phyloP scores from a whole-genome alignment of 1,140 invertebrate genomes.

The Drosophila sproati region DNA sequence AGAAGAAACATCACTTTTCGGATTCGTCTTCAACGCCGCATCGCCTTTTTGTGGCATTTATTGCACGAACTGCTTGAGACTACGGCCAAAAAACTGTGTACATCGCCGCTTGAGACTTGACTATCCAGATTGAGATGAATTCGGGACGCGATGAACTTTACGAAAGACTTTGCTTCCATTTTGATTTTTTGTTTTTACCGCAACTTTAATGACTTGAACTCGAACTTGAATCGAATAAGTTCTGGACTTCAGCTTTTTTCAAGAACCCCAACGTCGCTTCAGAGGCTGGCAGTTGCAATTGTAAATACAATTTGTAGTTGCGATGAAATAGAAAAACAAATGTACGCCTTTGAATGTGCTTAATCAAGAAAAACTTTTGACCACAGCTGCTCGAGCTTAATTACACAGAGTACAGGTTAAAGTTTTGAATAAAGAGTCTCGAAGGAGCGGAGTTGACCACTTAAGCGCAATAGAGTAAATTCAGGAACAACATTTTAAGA shows the following conservation, averaged over 20 bases:
- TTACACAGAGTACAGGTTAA: neutral
- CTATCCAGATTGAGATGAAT: conserved; percentile 55
- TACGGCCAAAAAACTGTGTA: conserved; percentile 47
- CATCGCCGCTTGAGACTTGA: conserved; percentile 59
- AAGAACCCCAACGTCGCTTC: conserved; percentile 29
- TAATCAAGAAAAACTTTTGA: conserved; percentile 17
- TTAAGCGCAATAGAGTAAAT: too few relatives aligned
- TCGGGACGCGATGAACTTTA: conserved; percentile 24
- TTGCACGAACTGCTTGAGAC: conserved; percentile 48
- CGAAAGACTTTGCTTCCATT: conserved; percentile 23
- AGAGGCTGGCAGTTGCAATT: conserved; percentile 38
- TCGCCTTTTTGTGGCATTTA: conserved; percentile 65
- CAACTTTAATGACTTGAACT: conserved; percentile 73
- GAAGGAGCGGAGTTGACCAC: too few relatives aligned
- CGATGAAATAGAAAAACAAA: conserved; percentile 9
- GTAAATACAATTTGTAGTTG: conserved; percentile 54
- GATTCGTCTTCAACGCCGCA: conserved; percentile 15
- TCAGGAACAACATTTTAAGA: too few relatives aligned
- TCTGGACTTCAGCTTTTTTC: conserved; percentile 39
- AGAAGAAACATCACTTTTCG: conserved; percentile 20
- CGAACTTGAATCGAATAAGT: conserved; percentile 43
- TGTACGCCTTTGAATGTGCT: conserved; percentile 19
- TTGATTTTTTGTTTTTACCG: conserved; percentile 35
- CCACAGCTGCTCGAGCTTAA: conserved; percentile 4
- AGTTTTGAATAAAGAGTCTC: neutral